Conservation (phyloP, 1,140 invertebrate genomes). For the Bombus superbus region DNA sequence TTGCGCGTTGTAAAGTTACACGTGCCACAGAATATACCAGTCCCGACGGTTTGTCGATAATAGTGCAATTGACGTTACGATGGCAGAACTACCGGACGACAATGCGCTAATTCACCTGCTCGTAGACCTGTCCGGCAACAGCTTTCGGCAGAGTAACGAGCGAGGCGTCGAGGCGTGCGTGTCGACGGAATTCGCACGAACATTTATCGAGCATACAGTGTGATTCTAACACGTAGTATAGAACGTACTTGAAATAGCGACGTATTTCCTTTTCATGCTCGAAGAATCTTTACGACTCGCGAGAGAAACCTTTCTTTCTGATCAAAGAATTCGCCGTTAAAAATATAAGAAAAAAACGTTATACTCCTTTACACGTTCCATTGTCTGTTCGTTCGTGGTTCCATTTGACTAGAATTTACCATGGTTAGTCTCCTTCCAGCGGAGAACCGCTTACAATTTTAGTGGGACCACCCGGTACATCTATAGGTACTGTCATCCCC, state of each 20-base stretch:
- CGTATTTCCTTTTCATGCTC: too few species aligned
- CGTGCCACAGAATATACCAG: neutral
- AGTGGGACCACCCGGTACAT: constrained; percentile 1
- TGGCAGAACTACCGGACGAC: neutral
- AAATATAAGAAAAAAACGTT: neutral
- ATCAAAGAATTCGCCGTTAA: neutral
- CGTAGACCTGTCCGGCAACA: neutral
- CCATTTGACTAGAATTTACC: neutral
- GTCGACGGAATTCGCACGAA: neutral
- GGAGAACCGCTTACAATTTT: neutral
- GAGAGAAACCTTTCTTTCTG: neutral
- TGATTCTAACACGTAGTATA: too few species aligned
- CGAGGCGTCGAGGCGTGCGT: neutral
- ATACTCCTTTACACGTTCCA: neutral
- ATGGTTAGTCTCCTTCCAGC: neutral
- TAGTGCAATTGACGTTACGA: neutral
- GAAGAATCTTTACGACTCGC: too few species aligned
- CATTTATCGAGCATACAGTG: neutral
- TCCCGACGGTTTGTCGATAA: constrained; percentile 5
- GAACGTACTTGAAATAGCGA: neutral
- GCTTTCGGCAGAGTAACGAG: constrained; percentile 17
- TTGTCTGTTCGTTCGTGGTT: neutral
- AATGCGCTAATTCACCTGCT: neutral
- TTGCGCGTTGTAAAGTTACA: neutral
- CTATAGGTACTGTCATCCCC: neutral